These are phyloP conservation scores for Myiothlypis coronata DNA, from an alignment of 2,797 vertebrate species.

Conservation along the genomic window DNA sequence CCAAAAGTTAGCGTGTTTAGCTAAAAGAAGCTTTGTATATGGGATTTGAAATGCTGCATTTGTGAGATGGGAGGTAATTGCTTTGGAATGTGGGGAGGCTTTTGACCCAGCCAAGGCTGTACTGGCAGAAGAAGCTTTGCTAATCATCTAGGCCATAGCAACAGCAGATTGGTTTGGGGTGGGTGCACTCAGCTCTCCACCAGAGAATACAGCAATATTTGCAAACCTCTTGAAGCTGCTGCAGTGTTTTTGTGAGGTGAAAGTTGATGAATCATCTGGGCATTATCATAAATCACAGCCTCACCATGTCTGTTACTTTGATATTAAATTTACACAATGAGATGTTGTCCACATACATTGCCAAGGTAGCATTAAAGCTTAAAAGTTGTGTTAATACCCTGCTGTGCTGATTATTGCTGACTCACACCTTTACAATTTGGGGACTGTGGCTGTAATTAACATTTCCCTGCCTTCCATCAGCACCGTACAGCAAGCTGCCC, in stretches of 20 bases:
- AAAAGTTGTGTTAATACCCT: neutral
- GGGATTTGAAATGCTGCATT: neutral
- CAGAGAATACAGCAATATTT: neutral
- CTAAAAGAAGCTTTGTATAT: neutral
- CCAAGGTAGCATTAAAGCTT: neutral
- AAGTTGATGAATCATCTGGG: neutral
- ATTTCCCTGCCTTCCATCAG: neutral
- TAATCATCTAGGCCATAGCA: neutral
- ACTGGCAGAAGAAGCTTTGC: neutral
- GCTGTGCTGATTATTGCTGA: neutral
- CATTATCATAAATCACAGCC: neutral
- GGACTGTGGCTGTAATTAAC: neutral
- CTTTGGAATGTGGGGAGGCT: neutral
- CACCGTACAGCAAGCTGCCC: neutral
- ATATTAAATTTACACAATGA: neutral
- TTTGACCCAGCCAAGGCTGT: neutral
- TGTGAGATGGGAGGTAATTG: neutral
- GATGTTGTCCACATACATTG: neutral
- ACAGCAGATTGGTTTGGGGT: neutral
- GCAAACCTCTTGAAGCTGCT: neutral
- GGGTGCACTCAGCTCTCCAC: neutral
- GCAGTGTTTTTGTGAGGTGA: neutral
- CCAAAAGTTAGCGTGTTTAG: neutral
- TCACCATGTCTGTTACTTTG: neutral
- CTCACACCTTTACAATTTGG: neutral